Conservation (phyloP, 2,888 invertebrate genomes). For the Folsomia candida region DNA sequence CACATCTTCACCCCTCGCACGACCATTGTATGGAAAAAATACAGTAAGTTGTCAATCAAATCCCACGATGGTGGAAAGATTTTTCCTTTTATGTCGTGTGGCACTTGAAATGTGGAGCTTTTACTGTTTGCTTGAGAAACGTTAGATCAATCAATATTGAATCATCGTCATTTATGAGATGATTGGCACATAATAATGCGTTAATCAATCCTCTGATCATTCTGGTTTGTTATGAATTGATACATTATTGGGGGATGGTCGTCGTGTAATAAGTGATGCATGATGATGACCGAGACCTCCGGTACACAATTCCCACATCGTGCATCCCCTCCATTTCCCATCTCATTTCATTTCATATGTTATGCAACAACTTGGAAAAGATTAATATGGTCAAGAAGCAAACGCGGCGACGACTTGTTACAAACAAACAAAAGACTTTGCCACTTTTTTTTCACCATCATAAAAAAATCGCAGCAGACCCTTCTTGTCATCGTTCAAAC, state of each 20-base stretch:
- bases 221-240: background rate
- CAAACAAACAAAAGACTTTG: background rate
- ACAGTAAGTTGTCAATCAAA: background rate
- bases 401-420: too few relatives aligned
- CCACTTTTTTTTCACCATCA: background rate
- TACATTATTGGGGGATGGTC: background rate
- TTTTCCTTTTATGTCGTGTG: background rate
- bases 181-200: background rate
- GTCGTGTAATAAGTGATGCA: background rate
- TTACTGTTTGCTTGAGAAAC: background rate
- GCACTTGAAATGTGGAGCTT: background rate
- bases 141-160: background rate
- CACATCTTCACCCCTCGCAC: background rate
- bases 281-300: background rate
- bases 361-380: background rate
- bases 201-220: background rate
- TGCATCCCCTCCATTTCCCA: background rate
- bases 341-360: background rate
- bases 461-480: background rate
- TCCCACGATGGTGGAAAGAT: background rate
- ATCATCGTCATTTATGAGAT: background rate
- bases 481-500: background rate
- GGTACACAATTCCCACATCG: background rate
- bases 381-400: background rate
- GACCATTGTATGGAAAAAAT: background rate